These are phyloP conservation scores for Gallinago undulata DNA, from an alignment of 2,113 vertebrate genomes.

Conservation along the genomic window DNA sequence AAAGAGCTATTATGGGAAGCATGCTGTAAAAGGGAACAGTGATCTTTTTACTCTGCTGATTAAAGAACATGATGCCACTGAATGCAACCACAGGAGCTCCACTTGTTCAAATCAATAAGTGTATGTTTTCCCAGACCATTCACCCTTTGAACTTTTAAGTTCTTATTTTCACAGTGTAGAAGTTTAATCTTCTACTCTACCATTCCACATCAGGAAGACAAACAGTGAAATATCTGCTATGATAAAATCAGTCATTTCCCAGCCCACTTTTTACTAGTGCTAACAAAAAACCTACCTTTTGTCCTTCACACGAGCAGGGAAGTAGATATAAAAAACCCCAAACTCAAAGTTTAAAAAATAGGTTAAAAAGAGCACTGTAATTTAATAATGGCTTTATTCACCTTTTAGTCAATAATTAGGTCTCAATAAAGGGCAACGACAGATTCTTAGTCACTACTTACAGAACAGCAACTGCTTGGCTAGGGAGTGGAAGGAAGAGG, in stretches of 20 bases:
- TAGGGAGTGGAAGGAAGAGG: background rate
- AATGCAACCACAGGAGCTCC: background rate
- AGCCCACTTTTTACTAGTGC: background rate
- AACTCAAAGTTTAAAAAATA: background rate
- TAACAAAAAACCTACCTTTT: background rate
- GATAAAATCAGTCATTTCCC: background rate
- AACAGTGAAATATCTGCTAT: background rate
- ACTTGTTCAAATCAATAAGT: background rate
- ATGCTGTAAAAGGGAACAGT: background rate
- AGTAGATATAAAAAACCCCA: accelerated
- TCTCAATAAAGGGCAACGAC: background rate
- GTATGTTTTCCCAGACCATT: background rate
- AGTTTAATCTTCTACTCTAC: background rate
- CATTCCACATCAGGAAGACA: background rate
- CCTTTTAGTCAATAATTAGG: background rate
- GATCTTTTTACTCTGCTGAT: background rate
- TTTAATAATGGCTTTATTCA: background rate
- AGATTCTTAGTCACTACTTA: background rate
- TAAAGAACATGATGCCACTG: background rate
- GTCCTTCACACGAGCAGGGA: background rate
- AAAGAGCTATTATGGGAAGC: background rate
- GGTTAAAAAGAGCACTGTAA: background rate
- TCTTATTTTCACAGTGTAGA: background rate
- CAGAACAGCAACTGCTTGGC: background rate
- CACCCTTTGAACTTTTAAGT: background rate